Base-by-base conservation (phyloP, 1,140 invertebrate genomes). In the Ruditapes philippinarum region DNA sequence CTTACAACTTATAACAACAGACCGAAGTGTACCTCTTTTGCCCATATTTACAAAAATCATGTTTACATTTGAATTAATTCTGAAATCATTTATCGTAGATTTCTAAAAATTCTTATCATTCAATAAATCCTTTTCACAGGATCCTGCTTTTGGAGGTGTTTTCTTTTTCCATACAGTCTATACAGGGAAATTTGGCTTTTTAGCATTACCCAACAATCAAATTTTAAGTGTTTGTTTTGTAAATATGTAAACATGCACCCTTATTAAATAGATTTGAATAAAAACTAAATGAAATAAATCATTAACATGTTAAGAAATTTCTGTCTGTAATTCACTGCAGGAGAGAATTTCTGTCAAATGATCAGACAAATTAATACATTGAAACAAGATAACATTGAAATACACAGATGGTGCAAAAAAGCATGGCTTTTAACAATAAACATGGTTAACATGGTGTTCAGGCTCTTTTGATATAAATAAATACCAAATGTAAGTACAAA, bases 161-260 rank as follows among this genome's bases (percentile, higher is more conserved):
- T 62, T 62, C 9, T n/a, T n/a, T n/a, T n/a, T n/a, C n/a, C n/a
- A n/a, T 28, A 28, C 57, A 62, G 4, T 62, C 25, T 5, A n/a
- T 62, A 28, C 22, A 62, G 28, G 57, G 9, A n/a, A 62, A 5
- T 25, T 14, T 62, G 57, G 57, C 57, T 62, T 62, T 62, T 62
- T 7, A 62, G 28, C 25, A 62, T 28, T 28, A 62, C 57, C 57
- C n/a, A 7, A 62, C 57, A 62, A 25, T 62, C 57, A 62, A 70
- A 70, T 70, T n/a, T 42, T 38, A 40, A 70, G 38, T 70, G 65
- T 70, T 70, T 70, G 65, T 70, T 70, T 70, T 40, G 33, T 38
- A 70, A 40, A 70, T 22, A 70, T 38, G 65, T 70, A 70, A 70
- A 70, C 40, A 70, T 70, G 65, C 65, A 70, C 3, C 38, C 33